A percentile compares a stretch with the other conserved stretches of the same genome.
phyloP scores from a whole-genome alignment of 2,888 invertebrate species.

The Dolichomitus sp. region DNA sequence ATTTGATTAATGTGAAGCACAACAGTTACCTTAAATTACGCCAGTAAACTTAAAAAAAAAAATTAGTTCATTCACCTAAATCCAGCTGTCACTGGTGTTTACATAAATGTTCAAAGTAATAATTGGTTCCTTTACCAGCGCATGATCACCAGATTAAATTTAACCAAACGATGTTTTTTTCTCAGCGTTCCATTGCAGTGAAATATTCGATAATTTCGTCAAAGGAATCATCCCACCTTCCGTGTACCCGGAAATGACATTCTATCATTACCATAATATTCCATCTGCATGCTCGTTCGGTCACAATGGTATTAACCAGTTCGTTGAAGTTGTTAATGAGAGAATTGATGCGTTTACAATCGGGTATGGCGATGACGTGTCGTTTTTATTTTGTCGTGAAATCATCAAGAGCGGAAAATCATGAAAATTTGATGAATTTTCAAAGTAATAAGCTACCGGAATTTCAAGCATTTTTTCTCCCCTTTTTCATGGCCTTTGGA shows the following conservation, averaged over 20 bases:
- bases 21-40: too few relatives aligned
- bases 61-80: too few relatives aligned
- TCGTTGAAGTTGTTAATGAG: slow-evolving; percentile 23
- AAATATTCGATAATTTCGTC: slow-evolving; percentile 1
- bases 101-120: too few relatives aligned
- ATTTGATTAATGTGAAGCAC: too few relatives aligned
- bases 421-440: neutral
- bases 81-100: too few relatives aligned
- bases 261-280: slow-evolving; percentile 13
- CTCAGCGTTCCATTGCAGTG: neutral
- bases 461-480: neutral
- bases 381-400: neutral
- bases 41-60: too few relatives aligned
- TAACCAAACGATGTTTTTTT: neutral
- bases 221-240: neutral
- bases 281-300: neutral
- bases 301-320: neutral
- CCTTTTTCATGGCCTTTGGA: neutral
- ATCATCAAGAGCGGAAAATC: neutral
- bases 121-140: too few relatives aligned
- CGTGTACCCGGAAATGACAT: neutral
- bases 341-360: neutral
- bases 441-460: neutral
- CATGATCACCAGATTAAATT: neutral
- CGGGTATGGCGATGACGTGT: neutral